A percentile compares a stretch with the other conserved stretches of the same genome.
Conservation (phyloP, 2,797 vertebrate species). For the Oophaga sylvatica region DNA sequence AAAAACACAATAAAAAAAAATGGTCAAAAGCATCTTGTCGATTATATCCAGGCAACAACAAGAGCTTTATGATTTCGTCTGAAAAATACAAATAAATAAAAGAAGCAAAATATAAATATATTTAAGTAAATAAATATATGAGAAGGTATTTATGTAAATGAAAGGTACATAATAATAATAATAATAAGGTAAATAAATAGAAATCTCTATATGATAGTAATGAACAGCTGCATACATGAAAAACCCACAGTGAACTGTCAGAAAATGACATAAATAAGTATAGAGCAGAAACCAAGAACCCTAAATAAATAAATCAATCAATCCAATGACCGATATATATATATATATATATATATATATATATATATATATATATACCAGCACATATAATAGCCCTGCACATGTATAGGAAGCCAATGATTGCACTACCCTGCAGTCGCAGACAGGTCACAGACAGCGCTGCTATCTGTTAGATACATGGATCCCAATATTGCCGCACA, state of each 20-base stretch:
- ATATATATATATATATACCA: background rate
- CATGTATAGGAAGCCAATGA: background rate
- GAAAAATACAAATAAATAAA: background rate
- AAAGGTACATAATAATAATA: too few species aligned
- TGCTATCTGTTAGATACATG: background rate
- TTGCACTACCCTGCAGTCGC: conserved; percentile 7
- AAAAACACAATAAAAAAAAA: background rate
- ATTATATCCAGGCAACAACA: background rate
- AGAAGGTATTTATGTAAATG: background rate
- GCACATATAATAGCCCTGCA: too few species aligned
- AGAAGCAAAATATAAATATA: background rate
- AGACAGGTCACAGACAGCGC: conserved; percentile 45
- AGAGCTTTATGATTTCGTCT: background rate
- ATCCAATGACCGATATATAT: background rate
- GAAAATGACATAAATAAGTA: background rate
- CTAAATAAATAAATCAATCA: background rate
- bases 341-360: background rate
- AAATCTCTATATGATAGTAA: background rate
- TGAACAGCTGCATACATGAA: background rate
- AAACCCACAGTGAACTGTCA: background rate
- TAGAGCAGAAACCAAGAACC: background rate
- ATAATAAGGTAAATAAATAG: too few species aligned
- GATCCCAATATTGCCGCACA: background rate
- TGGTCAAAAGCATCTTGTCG: background rate
- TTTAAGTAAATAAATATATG: background rate